These are phyloP conservation scores for Anoplius nigerrimus DNA, from an alignment of 2,888 invertebrate genomes.

Conservation along the genomic window DNA sequence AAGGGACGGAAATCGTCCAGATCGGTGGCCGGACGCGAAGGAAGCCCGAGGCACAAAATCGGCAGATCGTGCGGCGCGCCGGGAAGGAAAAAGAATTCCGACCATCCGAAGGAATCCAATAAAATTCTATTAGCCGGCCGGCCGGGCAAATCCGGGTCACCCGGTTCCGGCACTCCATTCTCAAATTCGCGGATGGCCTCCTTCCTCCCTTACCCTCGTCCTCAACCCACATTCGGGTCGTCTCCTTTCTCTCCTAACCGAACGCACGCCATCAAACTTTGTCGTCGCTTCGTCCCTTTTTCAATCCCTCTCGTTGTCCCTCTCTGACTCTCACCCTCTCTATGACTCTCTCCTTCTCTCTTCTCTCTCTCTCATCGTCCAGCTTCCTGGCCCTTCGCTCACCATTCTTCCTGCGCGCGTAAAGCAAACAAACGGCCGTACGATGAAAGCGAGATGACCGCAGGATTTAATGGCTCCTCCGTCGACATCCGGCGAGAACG, in stretches of 20 bases:
- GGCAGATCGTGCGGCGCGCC: background rate
- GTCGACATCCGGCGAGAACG: background rate
- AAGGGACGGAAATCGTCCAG: background rate
- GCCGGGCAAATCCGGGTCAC: slow-evolving; percentile 32
- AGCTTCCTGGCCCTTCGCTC: too few species aligned
- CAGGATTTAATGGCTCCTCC: background rate
- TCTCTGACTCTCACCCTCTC: background rate
- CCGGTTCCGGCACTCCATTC: slow-evolving; percentile 11
- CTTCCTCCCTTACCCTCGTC: background rate
- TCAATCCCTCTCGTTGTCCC: background rate
- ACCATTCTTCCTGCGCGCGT: background rate
- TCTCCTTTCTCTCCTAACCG: background rate
- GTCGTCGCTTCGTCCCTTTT: background rate
- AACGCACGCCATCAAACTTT: background rate
- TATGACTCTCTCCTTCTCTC: background rate
- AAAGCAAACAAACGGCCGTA: slow-evolving; percentile 12
- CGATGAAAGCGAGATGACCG: slow-evolving; percentile 12
- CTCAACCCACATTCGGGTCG: background rate
- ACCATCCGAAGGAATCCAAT: slow-evolving; percentile 27
- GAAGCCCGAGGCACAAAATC: background rate
- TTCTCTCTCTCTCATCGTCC: too few species aligned
- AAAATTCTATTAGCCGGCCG: slow-evolving; percentile 41
- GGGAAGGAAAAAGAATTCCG: slow-evolving; percentile 9
- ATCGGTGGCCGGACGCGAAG: background rate
- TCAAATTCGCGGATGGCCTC: slow-evolving; percentile 13